Evolutionary conservation across 2,888 invertebrate genomes (phyloP), one percentile per base, ranked within the genome.

Genomic region (Brachypalpus laphriformis): DNA sequence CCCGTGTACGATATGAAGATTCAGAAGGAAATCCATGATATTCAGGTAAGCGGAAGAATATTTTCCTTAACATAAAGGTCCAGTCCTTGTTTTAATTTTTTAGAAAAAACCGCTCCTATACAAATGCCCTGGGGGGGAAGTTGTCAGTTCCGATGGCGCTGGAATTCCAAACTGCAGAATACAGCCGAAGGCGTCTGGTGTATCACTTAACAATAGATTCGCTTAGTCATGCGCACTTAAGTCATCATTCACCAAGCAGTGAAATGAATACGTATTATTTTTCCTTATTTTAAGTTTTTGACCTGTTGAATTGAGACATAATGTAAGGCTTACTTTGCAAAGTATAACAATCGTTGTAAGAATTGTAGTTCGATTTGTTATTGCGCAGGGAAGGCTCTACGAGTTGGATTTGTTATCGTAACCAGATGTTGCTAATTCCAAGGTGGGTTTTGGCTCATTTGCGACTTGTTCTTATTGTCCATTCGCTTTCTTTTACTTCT

Each of bases 201-300:
- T 89, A 9, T 88, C 89, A 2, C 83, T 90, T 25, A 90, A 90
- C 61, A 88, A 89, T 77, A 87, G 90, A 31, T 90, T 90, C 87
- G 89, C 89, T 25, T 90, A 88, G 18, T 11, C n/a, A n/a, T 11
- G 0, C 8, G 3, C 18, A 3, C 47, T 20, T 1, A 14, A 40
- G 40, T 6, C 14, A 6, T 6, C 14, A 6, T 37, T 1, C 11
- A n/a, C 6, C 14, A 14, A 3, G 1, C 61, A 25, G 9, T 45
- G 3, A 28, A 61, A 28, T 61, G 61, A 45, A 68, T 68, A 56
- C 18, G 1, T 51, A 28, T 54, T 16, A 22, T n/a, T 40, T 54
- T 68, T 68, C 5, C 14, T 54, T 4, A 16, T 7, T 68, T 54
- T 31, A 34, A 49, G 49, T 34, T 63, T 45, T 63, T 45, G 45